phyloP scores from a whole-genome alignment of 2,797 vertebrate genomes.

The Chrosomus eos region DNA sequence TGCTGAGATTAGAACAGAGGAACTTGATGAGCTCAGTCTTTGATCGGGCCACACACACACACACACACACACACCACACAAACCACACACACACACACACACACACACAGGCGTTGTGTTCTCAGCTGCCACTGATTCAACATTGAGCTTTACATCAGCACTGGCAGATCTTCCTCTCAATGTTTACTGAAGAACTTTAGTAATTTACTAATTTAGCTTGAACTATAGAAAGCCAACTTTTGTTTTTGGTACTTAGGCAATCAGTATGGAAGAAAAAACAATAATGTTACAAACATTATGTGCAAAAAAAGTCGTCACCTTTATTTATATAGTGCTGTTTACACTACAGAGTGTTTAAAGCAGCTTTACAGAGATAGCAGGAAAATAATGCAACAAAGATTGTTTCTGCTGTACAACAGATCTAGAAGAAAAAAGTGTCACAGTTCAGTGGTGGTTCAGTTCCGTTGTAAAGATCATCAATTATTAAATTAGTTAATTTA shows the following conservation, averaged over 20 bases:
- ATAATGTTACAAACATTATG: too few species aligned
- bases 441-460: too few species aligned
- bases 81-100: background rate
- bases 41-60: slow-evolving; percentile 48
- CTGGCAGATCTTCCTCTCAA: background rate
- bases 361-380: too few species aligned
- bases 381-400: too few species aligned
- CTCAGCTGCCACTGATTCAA: background rate
- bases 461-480: too few species aligned
- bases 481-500: too few species aligned
- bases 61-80: background rate
- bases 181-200: background rate
- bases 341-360: too few species aligned
- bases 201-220: background rate
- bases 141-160: slow-evolving; percentile 16
- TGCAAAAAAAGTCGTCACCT: too few species aligned
- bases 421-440: too few species aligned
- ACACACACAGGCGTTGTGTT: background rate
- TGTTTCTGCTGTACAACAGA: too few species aligned
- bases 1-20: slow-evolving; percentile 6
- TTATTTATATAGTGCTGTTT: too few species aligned
- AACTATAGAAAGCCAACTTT: background rate
- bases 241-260: background rate
- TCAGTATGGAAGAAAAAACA: background rate
- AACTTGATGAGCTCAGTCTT: slow-evolving; percentile 21